Percentiles rank a stretch among this genome's conserved stretches.
phyloP scores from a whole-genome alignment of 2,113 vertebrate genomes.

The Spilogale gracilis region DNA sequence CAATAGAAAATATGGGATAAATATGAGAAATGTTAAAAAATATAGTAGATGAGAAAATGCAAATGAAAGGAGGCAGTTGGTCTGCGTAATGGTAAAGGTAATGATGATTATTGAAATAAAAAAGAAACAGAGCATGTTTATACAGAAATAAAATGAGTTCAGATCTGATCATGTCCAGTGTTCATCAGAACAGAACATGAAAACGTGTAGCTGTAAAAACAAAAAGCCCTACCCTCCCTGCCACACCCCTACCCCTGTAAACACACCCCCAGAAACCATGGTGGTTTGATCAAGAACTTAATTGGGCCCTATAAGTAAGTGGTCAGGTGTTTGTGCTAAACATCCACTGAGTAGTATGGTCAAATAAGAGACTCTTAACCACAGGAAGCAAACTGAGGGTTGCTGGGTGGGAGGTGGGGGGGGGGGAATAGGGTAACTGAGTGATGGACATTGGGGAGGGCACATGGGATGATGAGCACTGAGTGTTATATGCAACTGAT shows the following conservation, averaged over 20 bases:
- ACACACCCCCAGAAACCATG: neutral
- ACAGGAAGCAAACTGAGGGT: neutral
- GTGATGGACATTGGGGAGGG: neutral
- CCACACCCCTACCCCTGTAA: neutral
- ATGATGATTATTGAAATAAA: neutral
- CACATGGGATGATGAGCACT: neutral
- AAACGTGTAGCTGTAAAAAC: neutral
- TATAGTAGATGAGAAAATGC: neutral
- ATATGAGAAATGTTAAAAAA: conserved; percentile 18
- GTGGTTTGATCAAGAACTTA: conserved; percentile 28
- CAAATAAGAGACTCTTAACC: neutral
- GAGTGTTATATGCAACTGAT: neutral
- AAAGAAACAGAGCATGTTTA: neutral
- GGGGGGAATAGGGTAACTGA: neutral
- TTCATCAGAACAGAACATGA: neutral
- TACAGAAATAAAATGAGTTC: conserved; percentile 15
- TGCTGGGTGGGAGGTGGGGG: neutral
- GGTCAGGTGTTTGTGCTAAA: neutral
- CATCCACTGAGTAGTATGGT: neutral
- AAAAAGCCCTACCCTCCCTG: neutral
- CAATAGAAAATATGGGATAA: neutral
- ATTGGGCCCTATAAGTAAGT: neutral
- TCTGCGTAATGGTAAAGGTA: neutral
- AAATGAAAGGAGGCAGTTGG: neutral
- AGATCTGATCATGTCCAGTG: neutral